phyloP scores from a whole-genome alignment of 2,797 vertebrate genomes.

The Phoeniculus purpureus region DNA sequence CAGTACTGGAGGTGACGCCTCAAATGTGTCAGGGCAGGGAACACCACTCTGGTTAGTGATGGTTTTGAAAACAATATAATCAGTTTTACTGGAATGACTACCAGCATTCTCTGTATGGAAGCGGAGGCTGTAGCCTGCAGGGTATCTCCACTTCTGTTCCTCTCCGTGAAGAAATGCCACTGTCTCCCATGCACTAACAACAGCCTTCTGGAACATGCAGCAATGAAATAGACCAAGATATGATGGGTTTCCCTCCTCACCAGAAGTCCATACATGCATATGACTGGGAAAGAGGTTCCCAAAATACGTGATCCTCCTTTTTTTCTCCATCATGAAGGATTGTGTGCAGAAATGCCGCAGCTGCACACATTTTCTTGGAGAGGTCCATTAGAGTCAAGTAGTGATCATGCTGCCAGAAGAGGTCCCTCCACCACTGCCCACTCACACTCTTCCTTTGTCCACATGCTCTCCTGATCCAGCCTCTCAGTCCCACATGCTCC shows the following conservation, averaged over 20 bases:
- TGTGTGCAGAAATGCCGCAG: neutral
- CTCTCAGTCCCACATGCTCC: accelerated
- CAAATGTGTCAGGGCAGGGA: neutral
- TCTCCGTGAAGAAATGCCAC: neutral
- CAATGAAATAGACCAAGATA: neutral
- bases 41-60: neutral
- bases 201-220: neutral
- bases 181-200: neutral
- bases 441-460: neutral
- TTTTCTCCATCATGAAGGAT: neutral
- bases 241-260: neutral
- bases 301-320: neutral
- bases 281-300: neutral
- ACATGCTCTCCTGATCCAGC: neutral
- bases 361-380: neutral
- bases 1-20: too few species aligned
- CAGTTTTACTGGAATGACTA: neutral
- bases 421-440: neutral
- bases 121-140: neutral
- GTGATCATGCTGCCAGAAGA: neutral
- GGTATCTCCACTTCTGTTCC: neutral
- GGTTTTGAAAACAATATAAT: neutral
- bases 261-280: neutral
- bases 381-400: neutral
- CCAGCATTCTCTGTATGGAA: neutral